Conservation (phyloP, 2,888 invertebrate genomes). For the Sarcophaga caerulescens region DNA sequence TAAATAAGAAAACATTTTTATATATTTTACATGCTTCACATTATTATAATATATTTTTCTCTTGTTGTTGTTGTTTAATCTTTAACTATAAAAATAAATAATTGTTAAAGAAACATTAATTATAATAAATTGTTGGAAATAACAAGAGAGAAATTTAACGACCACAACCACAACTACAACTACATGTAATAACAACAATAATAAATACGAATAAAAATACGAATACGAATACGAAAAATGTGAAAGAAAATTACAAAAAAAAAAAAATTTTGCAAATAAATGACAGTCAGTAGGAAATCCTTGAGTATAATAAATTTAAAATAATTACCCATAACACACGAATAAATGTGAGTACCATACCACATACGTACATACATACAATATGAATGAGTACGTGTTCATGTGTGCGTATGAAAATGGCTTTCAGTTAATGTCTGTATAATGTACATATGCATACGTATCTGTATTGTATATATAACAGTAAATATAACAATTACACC, state of each 20-base stretch:
- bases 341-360: not conserved
- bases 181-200: not conserved
- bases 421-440: not conserved
- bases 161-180: conserved; percentile 14
- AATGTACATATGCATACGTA: conserved; percentile 1
- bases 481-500: conserved; percentile 34
- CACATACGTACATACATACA: not conserved
- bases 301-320: conserved; percentile 79
- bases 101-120: not conserved
- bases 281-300: conserved; percentile 71
- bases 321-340: conserved; percentile 79
- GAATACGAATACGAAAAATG: conserved; percentile 33
- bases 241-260: conserved; percentile 51
- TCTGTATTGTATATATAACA: conserved; percentile 4
- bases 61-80: not conserved
- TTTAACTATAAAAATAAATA: conserved; percentile 14
- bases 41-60: conserved; percentile 6
- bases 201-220: conserved; percentile 32
- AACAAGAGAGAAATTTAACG: conserved; percentile 26
- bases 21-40: too few species aligned
- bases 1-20: too few species aligned
- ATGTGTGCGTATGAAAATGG: conserved; percentile 35
- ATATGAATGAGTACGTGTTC: conserved; percentile 19
- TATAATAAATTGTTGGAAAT: conserved; percentile 25
- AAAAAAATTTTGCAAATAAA: conserved; percentile 56